phyloP scores from a whole-genome alignment of 2,888 invertebrate species.

The Meganola albula region DNA sequence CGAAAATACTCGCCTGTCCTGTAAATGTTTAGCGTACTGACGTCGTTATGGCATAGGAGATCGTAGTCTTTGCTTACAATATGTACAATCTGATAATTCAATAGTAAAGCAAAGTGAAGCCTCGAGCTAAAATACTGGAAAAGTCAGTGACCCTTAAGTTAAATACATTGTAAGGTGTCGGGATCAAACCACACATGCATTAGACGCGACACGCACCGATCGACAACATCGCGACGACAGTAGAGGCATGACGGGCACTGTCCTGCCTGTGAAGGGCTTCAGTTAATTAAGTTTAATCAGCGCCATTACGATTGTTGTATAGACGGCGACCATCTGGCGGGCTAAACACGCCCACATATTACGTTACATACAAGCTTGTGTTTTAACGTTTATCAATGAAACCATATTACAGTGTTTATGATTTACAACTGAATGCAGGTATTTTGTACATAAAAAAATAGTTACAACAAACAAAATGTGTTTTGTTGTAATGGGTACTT shows the following conservation, averaged over 20 bases:
- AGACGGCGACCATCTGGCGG: conserved; percentile 60
- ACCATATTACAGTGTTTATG: conserved; percentile 15
- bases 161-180: conserved; percentile 17
- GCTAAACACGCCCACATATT: conserved; percentile 67
- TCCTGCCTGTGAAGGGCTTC: conserved; percentile 70
- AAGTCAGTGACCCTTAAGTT: conserved; percentile 53
- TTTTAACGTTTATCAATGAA: conserved; percentile 34
- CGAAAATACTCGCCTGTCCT: too few species aligned
- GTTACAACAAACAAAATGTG: too few species aligned
- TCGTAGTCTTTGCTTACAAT: too few species aligned
- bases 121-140: too few species aligned
- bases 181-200: conserved; percentile 10
- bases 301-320: conserved; percentile 49
- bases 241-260: conserved; percentile 35
- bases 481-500: too few species aligned
- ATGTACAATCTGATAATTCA: too few species aligned
- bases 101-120: too few species aligned
- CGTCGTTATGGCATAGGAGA: too few species aligned
- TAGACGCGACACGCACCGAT: conserved; percentile 7
- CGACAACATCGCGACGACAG: conserved; percentile 20
- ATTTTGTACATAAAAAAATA: background rate
- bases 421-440: background rate
- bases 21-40: too few species aligned
- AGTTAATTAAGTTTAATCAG: conserved; percentile 78
- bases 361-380: conserved; percentile 46